These are phyloP conservation scores for Pampus argenteus DNA, from an alignment of 2,797 vertebrate species.

Conservation along the genomic window DNA sequence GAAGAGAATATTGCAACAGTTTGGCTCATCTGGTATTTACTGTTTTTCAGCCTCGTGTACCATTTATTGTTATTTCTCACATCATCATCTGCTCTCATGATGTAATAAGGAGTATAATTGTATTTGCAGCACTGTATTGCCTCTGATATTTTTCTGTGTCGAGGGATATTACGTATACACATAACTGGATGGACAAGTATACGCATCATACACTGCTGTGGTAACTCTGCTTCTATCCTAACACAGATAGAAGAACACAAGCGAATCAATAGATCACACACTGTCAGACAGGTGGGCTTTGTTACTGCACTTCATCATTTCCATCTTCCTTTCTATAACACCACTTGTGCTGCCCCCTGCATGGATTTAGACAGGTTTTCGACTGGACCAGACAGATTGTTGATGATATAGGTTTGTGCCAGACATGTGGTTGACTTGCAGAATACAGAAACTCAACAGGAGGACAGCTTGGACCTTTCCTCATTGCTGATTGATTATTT, in stretches of 20 bases:
- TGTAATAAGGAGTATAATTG: not conserved
- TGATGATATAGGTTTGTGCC: not conserved
- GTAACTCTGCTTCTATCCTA: not conserved
- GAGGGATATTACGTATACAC: not conserved
- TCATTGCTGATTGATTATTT: no score
- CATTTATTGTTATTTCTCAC: not conserved
- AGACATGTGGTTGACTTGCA: constrained; percentile 4
- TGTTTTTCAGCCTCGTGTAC: not conserved
- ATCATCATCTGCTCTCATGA: constrained; percentile 8
- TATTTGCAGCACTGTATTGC: not conserved
- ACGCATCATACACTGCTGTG: not conserved
- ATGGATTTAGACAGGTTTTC: constrained; percentile 2
- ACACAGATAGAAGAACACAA: not conserved
- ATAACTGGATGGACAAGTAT: not conserved
- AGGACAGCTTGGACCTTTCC: not conserved
- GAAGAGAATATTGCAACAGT: not conserved
- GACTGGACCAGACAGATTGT: not conserved
- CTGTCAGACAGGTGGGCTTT: not conserved
- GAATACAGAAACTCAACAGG: constrained; percentile 12
- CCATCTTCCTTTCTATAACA: not conserved
- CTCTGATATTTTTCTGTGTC: not conserved
- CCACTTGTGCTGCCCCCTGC: not conserved
- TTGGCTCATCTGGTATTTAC: constrained; percentile 15
- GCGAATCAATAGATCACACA: not conserved
- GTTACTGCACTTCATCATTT: no score